Evolutionary conservation across 2,113 vertebrate species (phyloP).

Genomic region (Camelus bactrianus): DNA sequence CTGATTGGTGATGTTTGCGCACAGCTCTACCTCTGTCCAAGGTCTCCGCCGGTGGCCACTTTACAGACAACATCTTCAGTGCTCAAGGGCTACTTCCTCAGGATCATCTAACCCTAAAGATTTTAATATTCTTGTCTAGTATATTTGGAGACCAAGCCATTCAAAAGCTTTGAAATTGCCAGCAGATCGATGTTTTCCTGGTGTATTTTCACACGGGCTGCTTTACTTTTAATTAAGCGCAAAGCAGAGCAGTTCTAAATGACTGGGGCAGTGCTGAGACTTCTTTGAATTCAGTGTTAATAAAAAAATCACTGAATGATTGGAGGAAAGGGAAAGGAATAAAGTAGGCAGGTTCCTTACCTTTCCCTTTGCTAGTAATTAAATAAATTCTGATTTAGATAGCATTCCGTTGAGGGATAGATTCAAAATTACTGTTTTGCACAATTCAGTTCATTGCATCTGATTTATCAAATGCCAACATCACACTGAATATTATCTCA

Average conservation of each 20-base stretch:
- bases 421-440: conserved; percentile 64
- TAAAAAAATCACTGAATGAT: background rate
- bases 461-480: conserved; percentile 72
- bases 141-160: rapidly evolving
- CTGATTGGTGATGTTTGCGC: background rate
- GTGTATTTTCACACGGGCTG: background rate
- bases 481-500: conserved; percentile 58
- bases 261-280: background rate
- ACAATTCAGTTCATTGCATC: conserved; percentile 71
- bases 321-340: background rate
- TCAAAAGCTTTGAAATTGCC: background rate
- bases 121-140: background rate
- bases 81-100: background rate
- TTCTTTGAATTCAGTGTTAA: background rate
- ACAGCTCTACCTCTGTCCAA: background rate
- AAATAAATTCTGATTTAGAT: conserved; percentile 57
- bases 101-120: background rate
- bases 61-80: background rate
- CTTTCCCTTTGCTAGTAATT: conserved; percentile 58
- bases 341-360: background rate
- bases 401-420: conserved; percentile 12
- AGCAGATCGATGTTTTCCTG: background rate
- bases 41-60: rapidly evolving
- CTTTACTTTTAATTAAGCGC: background rate
- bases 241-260: background rate